Evolutionary conservation across 1,140 invertebrate genomes (phyloP), one percentile per base, ranked within the genome.

Genomic region (Choristoneura fumiferana): DNA sequence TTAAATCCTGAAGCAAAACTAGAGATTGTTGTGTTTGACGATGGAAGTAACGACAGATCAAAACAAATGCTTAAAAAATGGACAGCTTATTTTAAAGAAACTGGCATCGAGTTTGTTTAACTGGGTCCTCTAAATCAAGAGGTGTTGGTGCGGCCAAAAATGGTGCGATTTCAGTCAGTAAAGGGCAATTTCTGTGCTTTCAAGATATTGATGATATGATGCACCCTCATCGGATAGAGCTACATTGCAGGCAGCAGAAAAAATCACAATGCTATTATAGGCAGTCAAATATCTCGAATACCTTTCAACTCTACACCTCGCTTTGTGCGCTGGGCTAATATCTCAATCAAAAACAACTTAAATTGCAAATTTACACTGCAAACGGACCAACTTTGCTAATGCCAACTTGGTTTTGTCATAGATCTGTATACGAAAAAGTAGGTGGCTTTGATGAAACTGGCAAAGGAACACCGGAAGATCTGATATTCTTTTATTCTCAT

Each of bases 371-470:
- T 54, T 95, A 93, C 71, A 94, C 93, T 1, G 94, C 95, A 1
- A 92, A 95, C 91, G 95, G 95, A 1, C 95, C 95, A 9, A 95
- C 95, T 2, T 69, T 96, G 9, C 91, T 95, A 18, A 95, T 96
- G 94, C 95, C 95, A 8, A 95, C 95, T 6, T 96, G 95, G 95
- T 95, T 95, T 88, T 94, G 93, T 70, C 90, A 92, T 65, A 89
- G 93, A 79, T 70, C 77, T 61, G 90, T 94, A n/a, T 95, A 90
- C 88, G 81, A 94, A 57, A 91, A 81, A 86, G 81, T 91, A 60
- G 92, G 91, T 54, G 92, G 91, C 13, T 94, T 94, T 89, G 87
- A 78, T 73, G 92, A 94, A 83, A 73, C 76, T 57, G 90, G 90
- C 2, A 73, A 90, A 83, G 94, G 94, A 29, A 92, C 90, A 37